Conservation (phyloP, 2,113 vertebrate species). For the Mesembrinibis cayennensis region DNA sequence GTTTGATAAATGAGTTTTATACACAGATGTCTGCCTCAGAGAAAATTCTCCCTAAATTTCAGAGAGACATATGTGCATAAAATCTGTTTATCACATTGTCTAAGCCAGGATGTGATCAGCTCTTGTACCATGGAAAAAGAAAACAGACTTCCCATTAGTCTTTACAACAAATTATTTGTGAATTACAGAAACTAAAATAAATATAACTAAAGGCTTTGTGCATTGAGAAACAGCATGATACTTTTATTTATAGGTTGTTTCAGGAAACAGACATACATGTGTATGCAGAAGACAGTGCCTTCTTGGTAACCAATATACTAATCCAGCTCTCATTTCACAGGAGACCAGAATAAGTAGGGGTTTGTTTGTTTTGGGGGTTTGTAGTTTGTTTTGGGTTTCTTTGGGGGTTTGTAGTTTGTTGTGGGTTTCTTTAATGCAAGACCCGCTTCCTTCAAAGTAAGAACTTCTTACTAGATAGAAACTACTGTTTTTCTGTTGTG, state of each 20-base stretch:
- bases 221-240: neutral
- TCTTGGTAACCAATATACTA: neutral
- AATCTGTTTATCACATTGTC: neutral
- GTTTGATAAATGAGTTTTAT: constrained; percentile 34
- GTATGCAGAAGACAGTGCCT: neutral
- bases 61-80: neutral
- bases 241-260: neutral
- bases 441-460: neutral
- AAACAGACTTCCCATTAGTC: neutral
- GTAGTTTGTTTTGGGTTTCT: neutral
- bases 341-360: rapidly evolving
- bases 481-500: neutral
- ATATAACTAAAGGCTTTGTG: neutral
- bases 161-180: neutral
- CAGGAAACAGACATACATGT: neutral
- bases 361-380: neutral
- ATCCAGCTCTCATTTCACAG: neutral
- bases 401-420: neutral
- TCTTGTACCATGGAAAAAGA: neutral
- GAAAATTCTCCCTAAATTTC: neutral
- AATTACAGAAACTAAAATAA: neutral
- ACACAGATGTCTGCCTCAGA: neutral
- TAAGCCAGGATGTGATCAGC: neutral
- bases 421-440: neutral
- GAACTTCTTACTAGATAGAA: neutral